A percentile compares a stretch with the other conserved stretches of the same genome.
These are phyloP conservation scores for Paramuricea clavata DNA, from an alignment of 92 coral and sea anemone genomes.

Conservation along the genomic window DNA sequence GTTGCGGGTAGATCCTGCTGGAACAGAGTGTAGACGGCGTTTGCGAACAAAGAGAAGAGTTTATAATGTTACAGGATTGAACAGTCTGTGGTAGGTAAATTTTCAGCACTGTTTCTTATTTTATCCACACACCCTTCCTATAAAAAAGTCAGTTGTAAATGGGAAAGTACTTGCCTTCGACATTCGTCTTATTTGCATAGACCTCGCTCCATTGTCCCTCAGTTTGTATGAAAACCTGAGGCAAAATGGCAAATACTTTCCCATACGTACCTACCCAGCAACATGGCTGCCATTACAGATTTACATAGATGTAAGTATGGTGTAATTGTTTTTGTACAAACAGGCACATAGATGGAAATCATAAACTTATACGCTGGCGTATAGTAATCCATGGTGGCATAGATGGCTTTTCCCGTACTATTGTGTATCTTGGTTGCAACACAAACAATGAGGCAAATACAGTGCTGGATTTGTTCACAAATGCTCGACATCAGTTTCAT, in stretches of 20 bases:
- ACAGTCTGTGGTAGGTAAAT: background rate
- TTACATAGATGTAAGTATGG: too few relatives aligned
- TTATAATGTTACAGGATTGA: background rate
- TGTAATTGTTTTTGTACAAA: conserved; percentile 18
- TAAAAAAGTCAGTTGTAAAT: too few relatives aligned
- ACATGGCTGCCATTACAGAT: too few relatives aligned
- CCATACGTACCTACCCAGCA: too few relatives aligned
- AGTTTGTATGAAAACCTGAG: too few relatives aligned
- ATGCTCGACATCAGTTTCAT: conserved; percentile 7
- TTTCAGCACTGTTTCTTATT: background rate
- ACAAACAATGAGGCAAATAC: conserved; percentile 12
- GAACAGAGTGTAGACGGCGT: conserved; percentile 12
- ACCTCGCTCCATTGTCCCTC: too few relatives aligned
- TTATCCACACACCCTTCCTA: too few relatives aligned
- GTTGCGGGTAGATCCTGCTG: conserved; percentile 30
- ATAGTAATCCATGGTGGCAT: too few relatives aligned
- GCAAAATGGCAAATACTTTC: too few relatives aligned
- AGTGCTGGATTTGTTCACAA: conserved; percentile 2
- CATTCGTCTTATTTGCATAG: too few relatives aligned
- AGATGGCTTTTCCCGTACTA: conserved; percentile 13
- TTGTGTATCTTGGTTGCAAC: conserved; percentile 1
- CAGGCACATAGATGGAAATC: conserved; percentile 49
- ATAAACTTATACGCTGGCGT: conserved; percentile 6
- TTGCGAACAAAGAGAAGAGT: background rate
- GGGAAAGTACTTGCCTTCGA: too few relatives aligned